Conservation (phyloP, 37 sponge, comb jelly and placozoan genomes). For the Tethya wilhelma region DNA sequence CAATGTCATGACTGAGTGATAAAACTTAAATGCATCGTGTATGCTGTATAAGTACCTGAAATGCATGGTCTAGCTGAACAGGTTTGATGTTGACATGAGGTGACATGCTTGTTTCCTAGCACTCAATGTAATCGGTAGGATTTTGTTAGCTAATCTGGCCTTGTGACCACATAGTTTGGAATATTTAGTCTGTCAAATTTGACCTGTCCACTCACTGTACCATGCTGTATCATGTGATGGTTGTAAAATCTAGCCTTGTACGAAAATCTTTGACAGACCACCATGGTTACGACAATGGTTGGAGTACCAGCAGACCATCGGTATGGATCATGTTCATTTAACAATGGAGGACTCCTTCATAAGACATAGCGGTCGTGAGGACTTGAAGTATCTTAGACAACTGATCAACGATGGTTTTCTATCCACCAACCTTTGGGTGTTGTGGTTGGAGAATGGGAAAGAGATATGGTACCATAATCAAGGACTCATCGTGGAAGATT, state of each 20-base stretch:
- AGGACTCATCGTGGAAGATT: slow-evolving; percentile 31
- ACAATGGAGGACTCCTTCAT: slow-evolving; percentile 3
- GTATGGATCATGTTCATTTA: slow-evolving; percentile 27
- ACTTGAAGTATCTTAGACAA: background rate
- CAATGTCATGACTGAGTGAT: too few relatives aligned
- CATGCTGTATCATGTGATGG: slow-evolving; percentile 2
- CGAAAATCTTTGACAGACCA: slow-evolving; percentile 13
- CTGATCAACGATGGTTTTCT: slow-evolving; percentile 26
- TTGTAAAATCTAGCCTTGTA: background rate
- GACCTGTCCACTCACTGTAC: too few relatives aligned
- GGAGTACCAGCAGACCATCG: slow-evolving; percentile 15
- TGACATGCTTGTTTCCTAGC: too few relatives aligned
- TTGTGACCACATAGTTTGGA: too few relatives aligned
- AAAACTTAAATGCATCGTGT: too few relatives aligned
- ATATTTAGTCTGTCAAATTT: too few relatives aligned
- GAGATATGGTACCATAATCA: slow-evolving; percentile 36
- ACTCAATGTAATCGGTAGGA: too few relatives aligned
- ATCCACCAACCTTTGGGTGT: slow-evolving; percentile 11
- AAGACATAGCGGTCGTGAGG: background rate
- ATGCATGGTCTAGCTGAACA: too few relatives aligned
- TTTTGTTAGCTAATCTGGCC: too few relatives aligned
- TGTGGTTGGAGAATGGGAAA: background rate
- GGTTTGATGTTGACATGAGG: too few relatives aligned
- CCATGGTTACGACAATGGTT: slow-evolving; percentile 28
- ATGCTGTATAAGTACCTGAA: too few relatives aligned